phyloP scores from a whole-genome alignment of 1,140 invertebrate species.

The Diorhabda carinulata region DNA sequence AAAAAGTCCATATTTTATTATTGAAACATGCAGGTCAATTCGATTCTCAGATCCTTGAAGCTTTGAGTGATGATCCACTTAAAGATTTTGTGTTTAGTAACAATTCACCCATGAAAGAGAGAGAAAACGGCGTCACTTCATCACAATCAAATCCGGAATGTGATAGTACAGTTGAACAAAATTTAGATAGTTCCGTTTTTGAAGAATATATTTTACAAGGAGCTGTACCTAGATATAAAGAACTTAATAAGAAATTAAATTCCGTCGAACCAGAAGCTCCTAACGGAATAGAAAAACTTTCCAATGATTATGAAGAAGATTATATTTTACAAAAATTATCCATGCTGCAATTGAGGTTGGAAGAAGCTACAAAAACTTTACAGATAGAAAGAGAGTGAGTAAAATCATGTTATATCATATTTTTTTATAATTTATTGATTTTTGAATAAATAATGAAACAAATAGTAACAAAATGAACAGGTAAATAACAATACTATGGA shows the following conservation, averaged over 20 bases:
- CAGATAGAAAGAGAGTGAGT: constrained; percentile 69
- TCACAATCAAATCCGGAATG: constrained; percentile 39
- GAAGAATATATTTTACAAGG: constrained; percentile 63
- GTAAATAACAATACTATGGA: too few relatives aligned
- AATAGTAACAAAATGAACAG: too few relatives aligned
- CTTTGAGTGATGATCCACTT: constrained; percentile 48
- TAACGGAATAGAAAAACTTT: constrained; percentile 16
- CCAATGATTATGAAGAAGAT: constrained; percentile 55
- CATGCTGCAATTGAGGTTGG: constrained; percentile 65
- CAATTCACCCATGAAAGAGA: constrained; percentile 41
- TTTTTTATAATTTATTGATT: too few relatives aligned
- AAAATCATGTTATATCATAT: not conserved
- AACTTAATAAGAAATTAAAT: constrained; percentile 30
- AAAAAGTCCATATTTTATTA: constrained; percentile 65
- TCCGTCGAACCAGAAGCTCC: not conserved
- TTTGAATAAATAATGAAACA: too few relatives aligned
- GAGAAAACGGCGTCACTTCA: constrained; percentile 49
- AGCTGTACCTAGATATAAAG: constrained; percentile 59
- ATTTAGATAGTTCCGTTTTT: constrained; percentile 52
- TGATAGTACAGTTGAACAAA: constrained; percentile 41
- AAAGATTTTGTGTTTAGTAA: constrained; percentile 46
- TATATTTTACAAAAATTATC: constrained; percentile 63
- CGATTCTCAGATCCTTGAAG: constrained; percentile 52
- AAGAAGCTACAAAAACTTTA: constrained; percentile 72
- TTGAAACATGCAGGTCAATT: constrained; percentile 67